A percentile compares a stretch with the other conserved stretches of the same genome.
Evolutionary conservation across 2,797 vertebrate genomes (phyloP).

Genomic region (Microctenopoma steveboyesi): DNA sequence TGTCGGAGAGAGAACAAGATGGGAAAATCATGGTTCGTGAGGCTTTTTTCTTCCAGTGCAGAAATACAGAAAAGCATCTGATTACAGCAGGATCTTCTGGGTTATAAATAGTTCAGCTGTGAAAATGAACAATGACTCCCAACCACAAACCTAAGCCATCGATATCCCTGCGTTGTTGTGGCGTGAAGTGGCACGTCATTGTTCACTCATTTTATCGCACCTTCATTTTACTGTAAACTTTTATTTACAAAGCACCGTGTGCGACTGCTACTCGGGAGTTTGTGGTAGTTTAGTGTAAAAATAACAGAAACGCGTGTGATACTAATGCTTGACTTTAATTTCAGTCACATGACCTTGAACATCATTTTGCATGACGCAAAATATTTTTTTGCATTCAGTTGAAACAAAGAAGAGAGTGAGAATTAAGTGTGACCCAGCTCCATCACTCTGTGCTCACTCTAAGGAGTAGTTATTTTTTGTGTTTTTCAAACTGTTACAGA

Average conservation of each 20-base stretch:
- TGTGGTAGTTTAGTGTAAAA: not conserved
- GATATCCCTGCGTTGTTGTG: not conserved
- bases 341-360: too few species aligned
- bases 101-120: slow-evolving; percentile 56
- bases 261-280: too few species aligned
- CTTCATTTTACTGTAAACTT: not conserved
- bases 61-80: slow-evolving; percentile 41
- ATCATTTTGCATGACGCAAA: too few species aligned
- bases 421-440: too few species aligned
- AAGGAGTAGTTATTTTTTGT: too few species aligned
- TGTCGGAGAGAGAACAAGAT: slow-evolving; percentile 34
- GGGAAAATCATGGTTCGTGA: slow-evolving; percentile 26
- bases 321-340: too few species aligned
- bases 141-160: slow-evolving; percentile 32
- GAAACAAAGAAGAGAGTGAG: too few species aligned
- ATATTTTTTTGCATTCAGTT: too few species aligned
- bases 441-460: too few species aligned
- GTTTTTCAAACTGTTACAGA: too few species aligned
- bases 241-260: not conserved
- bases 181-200: not conserved
- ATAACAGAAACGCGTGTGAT: not conserved
- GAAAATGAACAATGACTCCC: slow-evolving; percentile 57
- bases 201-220: not conserved
- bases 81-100: slow-evolving; percentile 42
- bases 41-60: slow-evolving; percentile 28